Evolutionary conservation across 2,888 invertebrate genomes (phyloP).

Genomic region (Trissolcus japonicus): DNA sequence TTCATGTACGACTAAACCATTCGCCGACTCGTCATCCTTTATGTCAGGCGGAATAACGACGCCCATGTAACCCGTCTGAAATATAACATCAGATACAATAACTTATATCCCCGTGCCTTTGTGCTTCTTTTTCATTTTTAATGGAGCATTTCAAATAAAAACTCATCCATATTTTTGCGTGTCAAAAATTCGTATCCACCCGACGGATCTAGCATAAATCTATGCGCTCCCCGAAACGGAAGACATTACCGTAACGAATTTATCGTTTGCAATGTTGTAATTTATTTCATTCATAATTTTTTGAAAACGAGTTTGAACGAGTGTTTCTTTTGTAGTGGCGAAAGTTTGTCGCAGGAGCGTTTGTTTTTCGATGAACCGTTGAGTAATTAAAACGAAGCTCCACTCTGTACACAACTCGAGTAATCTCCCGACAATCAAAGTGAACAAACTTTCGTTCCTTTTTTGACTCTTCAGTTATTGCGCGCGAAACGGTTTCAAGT

Average conservation of each 20-base stretch:
- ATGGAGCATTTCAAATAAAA: too few relatives aligned
- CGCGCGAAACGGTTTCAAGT: neutral
- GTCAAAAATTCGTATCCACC: too few relatives aligned
- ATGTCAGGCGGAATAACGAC: constrained; percentile 93
- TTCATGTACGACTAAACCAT: constrained; percentile 87
- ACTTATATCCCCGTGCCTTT: neutral
- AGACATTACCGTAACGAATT: constrained; percentile 4
- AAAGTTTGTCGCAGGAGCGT: constrained; percentile 1
- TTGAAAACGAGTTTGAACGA: too few relatives aligned
- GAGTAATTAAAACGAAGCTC: constrained; percentile 7
- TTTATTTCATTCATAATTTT: too few relatives aligned
- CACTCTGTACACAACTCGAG: constrained; percentile 4
- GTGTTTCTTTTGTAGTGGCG: too few relatives aligned
- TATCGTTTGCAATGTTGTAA: neutral
- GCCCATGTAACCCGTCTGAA: constrained; percentile 89
- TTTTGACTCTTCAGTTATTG: constrained; percentile 1
- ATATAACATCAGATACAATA: constrained; percentile 45
- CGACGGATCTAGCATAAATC: too few relatives aligned
- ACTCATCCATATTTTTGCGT: too few relatives aligned
- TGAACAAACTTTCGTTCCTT: neutral
- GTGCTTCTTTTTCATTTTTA: neutral
- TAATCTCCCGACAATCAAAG: constrained; percentile 8
- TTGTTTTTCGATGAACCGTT: constrained; percentile 5
- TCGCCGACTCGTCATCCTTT: constrained; percentile 84
- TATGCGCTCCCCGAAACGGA: neutral